Base-by-base conservation (phyloP, 2,113 vertebrate species). In the Vulpes vulpes region DNA sequence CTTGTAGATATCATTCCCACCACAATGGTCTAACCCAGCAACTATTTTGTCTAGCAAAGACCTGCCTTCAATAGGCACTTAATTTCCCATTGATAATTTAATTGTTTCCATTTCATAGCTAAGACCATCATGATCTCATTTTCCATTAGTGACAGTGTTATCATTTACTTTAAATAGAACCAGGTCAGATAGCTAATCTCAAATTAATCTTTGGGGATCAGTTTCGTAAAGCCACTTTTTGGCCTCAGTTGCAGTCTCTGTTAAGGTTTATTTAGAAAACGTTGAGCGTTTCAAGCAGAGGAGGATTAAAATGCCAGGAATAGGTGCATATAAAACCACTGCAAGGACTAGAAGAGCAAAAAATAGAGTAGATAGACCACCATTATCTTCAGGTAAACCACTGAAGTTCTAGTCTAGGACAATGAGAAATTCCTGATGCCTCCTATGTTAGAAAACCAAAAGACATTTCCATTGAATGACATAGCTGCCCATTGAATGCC, bases 211-310 rank as follows among this genome's bases (percentile, higher is more conserved):
- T 49, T 87, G 73, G 62, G 49, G 53, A 20, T 87, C 16, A 80
- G 53, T 80, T 88, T 88, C 64, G 62, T 51, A 30, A 92, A 89
- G 20, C 64, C 43, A 91, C 20, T 73, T 85, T 94, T 94, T 74
- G 32, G 38, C 51, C 30, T 92, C 53, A 11, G 14, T 79, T 90
- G 73, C 10, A 51, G 17, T 86, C 27, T 93, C 55, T 64, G 19
- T 85, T 96, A 65, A 89, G 43, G 65, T 78, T 93, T 76, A 80
- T 95, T 74, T 38, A 53, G 62, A 92, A 96, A 89, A 91, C 23
- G 49, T 57, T 35, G 43, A 73, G 8, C 60, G 80, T 65, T 97
- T 90, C 89, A 95, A 67, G 62, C 17, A 92, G 32, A 76, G 19
- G 69, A 88, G 23, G 32, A 88, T 74, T 69, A 76, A 74, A 91